Base-by-base conservation (phyloP, 2,113 vertebrate genomes). In the Isichthys henryi region DNA sequence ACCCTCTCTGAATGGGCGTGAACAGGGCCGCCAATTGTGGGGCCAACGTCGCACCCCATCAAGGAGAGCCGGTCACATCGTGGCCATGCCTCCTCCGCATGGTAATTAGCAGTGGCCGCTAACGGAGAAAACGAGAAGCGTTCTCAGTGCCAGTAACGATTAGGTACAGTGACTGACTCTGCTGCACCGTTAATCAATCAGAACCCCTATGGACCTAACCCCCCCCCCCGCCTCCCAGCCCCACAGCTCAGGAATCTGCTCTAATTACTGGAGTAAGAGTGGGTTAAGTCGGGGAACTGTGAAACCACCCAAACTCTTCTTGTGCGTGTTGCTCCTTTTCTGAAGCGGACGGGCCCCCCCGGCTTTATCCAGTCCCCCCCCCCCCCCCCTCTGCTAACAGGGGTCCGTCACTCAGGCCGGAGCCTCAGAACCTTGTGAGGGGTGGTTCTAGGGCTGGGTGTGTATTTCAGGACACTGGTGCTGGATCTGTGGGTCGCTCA, bases 281-380 rank as follows among this genome's bases (percentile, higher is more conserved):
- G 17, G 45, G 88, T 48, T 21, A 89, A 50, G n/a, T 62, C 19
- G 43, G 27, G 62, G 23, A 39, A 52, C 15, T 52, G 56, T 77
- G 82, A 9, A 46, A 82, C 86, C 53, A 62, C 80, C 48, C 86
- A 89, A 11, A 7, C 82, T 88, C 5, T 62, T 58, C 50, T 56
- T 91, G 88, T 89, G 85, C 92, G 84, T 88, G 56, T 62, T 86
- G 92, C 84, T 90, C 45, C 31, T 87, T 92, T 91, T 43, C 2
- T 43, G 45, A 43, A 2, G 43, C 13, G n/a, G 43, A 48, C 43
- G 43, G 10, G 70, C 15, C 80, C 4, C 52, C 19, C 4, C 17
- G 17, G 17, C 17, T 53, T 19, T 4, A 4, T 19, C 1, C 52
- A 53, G 52, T 5, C 31, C 0, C 19, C 43, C 39, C 39, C n/a